Evolutionary conservation across 2,888 invertebrate genomes (phyloP).

Genomic region (Tiphia femorata): DNA sequence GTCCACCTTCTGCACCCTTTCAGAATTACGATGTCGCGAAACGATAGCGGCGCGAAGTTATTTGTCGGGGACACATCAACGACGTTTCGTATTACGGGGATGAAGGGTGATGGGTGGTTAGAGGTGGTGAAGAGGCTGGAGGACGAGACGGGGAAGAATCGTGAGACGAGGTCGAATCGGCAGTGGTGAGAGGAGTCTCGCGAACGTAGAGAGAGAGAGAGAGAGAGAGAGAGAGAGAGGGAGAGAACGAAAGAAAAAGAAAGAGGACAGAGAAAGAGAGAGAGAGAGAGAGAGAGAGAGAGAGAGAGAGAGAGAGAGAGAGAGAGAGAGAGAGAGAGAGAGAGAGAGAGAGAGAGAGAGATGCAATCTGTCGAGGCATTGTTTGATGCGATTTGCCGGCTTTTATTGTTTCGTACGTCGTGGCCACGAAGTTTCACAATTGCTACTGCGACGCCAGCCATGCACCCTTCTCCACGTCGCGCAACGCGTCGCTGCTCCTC

Average conservation of each 20-base stretch:
- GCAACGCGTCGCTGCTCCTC: conserved; percentile 13
- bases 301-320: not conserved
- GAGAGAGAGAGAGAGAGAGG: not conserved
- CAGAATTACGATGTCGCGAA: conserved; percentile 24
- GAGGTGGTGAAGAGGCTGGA: not conserved
- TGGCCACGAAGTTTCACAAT: conserved; percentile 46
- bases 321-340: not conserved
- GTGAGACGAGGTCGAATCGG: not conserved
- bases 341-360: not conserved
- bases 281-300: not conserved
- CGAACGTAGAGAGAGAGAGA: conserved; percentile 7
- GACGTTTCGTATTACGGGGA: not conserved
- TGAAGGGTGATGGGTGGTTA: not conserved
- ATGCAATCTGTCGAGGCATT: conserved; percentile 35
- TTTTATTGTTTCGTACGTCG: conserved; percentile 44
- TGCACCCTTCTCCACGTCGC: not conserved
- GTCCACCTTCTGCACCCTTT: conserved; percentile 3
- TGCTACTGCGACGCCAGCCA: conserved; percentile 23
- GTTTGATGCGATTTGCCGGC: conserved; percentile 46
- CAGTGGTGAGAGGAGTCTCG: not conserved
- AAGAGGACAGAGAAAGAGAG: not conserved
- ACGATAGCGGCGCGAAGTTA: conserved; percentile 28
- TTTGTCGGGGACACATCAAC: conserved; percentile 30
- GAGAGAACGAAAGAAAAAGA: not conserved
- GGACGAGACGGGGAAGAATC: conserved; percentile 10